A percentile compares a stretch with the other conserved stretches of the same genome.
phyloP scores from a whole-genome alignment of 1,140 invertebrate species.

The Intoshia linei region DNA sequence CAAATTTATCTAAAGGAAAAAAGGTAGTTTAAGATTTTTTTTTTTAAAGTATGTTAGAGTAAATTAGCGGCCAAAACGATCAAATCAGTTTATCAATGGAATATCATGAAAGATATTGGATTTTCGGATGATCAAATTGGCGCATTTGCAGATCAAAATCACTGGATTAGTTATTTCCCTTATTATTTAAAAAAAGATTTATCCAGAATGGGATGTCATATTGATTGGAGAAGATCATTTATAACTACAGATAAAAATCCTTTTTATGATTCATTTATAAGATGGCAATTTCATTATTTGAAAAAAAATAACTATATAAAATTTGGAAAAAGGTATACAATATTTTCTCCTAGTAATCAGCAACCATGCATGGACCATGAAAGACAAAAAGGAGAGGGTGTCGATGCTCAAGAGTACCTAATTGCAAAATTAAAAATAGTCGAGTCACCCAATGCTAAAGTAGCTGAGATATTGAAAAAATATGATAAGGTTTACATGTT shows the following conservation, averaged over 20 bases:
- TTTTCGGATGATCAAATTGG: conserved; percentile 50
- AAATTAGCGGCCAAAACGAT: conserved; percentile 76
- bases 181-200: conserved; percentile 51
- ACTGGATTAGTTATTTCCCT: conserved; percentile 72
- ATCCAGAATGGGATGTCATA: conserved; percentile 45
- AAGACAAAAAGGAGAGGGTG: conserved; percentile 63
- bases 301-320: conserved; percentile 53
- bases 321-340: conserved; percentile 83
- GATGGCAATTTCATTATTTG: conserved; percentile 73
- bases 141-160: conserved; percentile 50
- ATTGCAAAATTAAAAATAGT: conserved; percentile 20
- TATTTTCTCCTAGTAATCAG: conserved; percentile 71
- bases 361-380: conserved; percentile 99
- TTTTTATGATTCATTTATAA: conserved; percentile 81
- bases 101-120: conserved; percentile 79
- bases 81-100: conserved; percentile 69
- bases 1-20: conserved; percentile 84
- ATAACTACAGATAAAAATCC: conserved; percentile 91
- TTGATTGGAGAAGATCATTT: conserved; percentile 79
- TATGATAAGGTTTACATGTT: conserved; percentile 40
- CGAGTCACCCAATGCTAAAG: background rate
- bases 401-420: conserved; percentile 86
- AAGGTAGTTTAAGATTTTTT: conserved; percentile 30
- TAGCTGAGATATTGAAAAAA: background rate
- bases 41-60: conserved; percentile 29